phyloP scores from a whole-genome alignment of 1,140 invertebrate genomes.

The Pogonomyrmex barbatus region DNA sequence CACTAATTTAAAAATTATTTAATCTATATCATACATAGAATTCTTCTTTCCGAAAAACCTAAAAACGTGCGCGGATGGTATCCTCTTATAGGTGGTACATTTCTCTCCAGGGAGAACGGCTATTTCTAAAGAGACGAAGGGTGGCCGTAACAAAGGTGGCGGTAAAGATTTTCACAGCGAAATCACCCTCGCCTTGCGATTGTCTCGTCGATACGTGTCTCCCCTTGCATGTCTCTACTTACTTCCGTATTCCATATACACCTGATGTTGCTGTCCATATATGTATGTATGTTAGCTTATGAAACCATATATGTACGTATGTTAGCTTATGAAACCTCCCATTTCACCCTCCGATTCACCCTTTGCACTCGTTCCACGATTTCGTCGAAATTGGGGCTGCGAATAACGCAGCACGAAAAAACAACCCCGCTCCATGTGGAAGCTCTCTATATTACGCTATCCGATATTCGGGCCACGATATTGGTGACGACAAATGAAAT shows the following conservation, averaged over 20 bases:
- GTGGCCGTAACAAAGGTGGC: constrained; percentile 8
- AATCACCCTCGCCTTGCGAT: not conserved
- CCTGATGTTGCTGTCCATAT: not conserved
- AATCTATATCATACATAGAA: not conserved
- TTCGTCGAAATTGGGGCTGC: not conserved
- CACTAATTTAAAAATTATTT: not conserved
- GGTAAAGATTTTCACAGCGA: not conserved
- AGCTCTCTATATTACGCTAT: not conserved
- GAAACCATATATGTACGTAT: too few species aligned
- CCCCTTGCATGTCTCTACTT: not conserved
- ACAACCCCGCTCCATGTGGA: not conserved
- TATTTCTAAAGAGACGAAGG: constrained; percentile 9
- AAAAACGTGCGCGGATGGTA: not conserved
- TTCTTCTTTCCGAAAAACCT: not conserved
- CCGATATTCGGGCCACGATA: not conserved
- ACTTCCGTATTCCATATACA: not conserved
- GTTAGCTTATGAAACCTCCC: constrained; percentile 11
- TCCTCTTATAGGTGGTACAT: not conserved
- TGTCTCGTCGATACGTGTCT: not conserved
- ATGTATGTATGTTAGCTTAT: too few species aligned
- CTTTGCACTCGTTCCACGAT: not conserved
- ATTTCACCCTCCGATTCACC: not conserved
- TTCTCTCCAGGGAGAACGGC: not conserved
- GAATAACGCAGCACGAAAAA: not conserved
- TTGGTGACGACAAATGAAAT: not conserved